Base-by-base conservation (phyloP, 2,888 invertebrate genomes). In the Tholera decimalis region DNA sequence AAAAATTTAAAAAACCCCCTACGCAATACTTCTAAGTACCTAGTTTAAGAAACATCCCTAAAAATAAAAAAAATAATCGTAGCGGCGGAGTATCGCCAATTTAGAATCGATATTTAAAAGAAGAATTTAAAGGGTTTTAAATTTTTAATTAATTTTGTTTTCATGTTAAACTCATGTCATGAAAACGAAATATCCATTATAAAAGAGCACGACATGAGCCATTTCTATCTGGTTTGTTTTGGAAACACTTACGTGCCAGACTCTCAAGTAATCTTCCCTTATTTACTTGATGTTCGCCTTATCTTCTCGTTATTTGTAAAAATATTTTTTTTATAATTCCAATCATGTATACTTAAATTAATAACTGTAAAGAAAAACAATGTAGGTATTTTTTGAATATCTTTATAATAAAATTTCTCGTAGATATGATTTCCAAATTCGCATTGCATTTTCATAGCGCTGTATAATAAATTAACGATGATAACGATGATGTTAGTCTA, bases 161-260 rank as follows among this genome's bases (percentile, higher is more conserved):
- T n/a, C n/a, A n/a, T n/a, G n/a, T n/a, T n/a, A n/a, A n/a, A n/a
- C n/a, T n/a, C n/a, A n/a, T n/a, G n/a, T n/a, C n/a, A n/a, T n/a
- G 57, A 69, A 75, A 41, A 60, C 67, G 68, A 51, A 72, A 73
- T 49, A 18, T 57, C 24, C 30, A 18, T 9, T 47, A 22, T 28
- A 59, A 22, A 49, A 58, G 54, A n/a, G 13, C 7, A 20, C 71
- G 69, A 30, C 58, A 59, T 54, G 56, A 49, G 43, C 55, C 62
- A 24, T 57, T 62, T 59, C 22, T 18, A 24, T 22, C 44, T 24
- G 37, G 46, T 49, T 54, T 33, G 11, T 20, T 44, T 43, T 56
- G 57, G 46, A 65, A 57, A 55, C 46, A 51, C 20, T 49, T 41
- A 22, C 35, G n/a, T 37, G 46, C 20, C 8, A 56, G 20, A 53